Base-by-base conservation (phyloP, 2,888 invertebrate genomes). In the Heteromyza rotundicornis region DNA sequence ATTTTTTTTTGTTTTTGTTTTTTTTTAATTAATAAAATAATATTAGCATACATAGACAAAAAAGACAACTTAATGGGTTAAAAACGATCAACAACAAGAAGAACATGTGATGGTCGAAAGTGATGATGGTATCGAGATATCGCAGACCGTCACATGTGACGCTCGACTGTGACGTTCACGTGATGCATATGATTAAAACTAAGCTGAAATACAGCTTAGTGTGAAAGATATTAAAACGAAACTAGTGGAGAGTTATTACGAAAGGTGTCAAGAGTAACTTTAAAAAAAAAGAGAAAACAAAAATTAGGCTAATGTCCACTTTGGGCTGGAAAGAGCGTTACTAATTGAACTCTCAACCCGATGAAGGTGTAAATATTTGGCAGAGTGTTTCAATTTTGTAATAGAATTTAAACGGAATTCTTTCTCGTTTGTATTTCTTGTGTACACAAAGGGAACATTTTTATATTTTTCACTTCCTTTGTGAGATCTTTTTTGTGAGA, bases 1-100 rank as follows among this genome's bases (percentile, higher is more conserved):
- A 73, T 66, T 62, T 51, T 47, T 19, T 20, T n/a, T 40, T 8
- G 47, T 47, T 47, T 2, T n/a, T 40, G 40, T 47, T 47, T 19
- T 40, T 10, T 40, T 40, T 47, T 47, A 17, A 47, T 47, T 19
- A 47, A 47, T 47, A 47, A 47, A 47, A 47, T 3, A 47, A 5
- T 14, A 12, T 40, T 40, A 32, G 12, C 32, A n/a, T 47, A 40
- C 40, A 19, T 47, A 47, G 47, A 19, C 47, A 47, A 19, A 40
- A 7, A 27, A 27, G 27, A 14, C 3, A n/a, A 7, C 40, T 40
- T 40, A 40, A 40, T 47, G 47, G 47, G 47, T 47, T 47, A 47
- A 47, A 20, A 40, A 20, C 20, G 20, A 3, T 20, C 47, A 5
- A 47, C 20, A 19, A 20, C 17, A 47, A 47, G 19, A 47, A 47